These are phyloP conservation scores for Cyaniris semiargus DNA, from an alignment of 2,888 invertebrate species.

Conservation along the genomic window DNA sequence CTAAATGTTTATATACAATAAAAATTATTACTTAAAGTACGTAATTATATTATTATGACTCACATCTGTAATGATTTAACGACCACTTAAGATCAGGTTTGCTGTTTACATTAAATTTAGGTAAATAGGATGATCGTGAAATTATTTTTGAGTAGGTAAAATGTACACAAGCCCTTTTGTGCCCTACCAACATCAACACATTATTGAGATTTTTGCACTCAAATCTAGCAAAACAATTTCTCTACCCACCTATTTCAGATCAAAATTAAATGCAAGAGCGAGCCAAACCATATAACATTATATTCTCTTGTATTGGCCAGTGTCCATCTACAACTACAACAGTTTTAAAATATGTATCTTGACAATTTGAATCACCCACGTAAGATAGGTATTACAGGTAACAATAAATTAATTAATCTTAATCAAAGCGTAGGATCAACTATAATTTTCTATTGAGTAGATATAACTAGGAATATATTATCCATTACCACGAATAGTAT, in stretches of 20 bases:
- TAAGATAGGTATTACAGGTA: background rate
- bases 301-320: background rate
- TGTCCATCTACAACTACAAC: background rate
- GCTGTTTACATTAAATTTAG: background rate
- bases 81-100: background rate
- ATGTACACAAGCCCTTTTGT: background rate
- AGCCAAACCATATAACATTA: background rate
- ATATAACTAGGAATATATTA: background rate
- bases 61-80: constrained; percentile 5
- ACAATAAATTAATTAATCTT: constrained; percentile 1
- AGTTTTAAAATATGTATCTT: background rate
- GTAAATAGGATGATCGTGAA: background rate
- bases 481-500: background rate
- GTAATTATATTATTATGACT: background rate
- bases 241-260: background rate
- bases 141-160: background rate
- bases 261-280: background rate
- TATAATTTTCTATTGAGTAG: background rate
- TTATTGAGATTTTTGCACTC: background rate
- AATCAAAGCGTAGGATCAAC: background rate
- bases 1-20: background rate
- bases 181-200: background rate
- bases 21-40: background rate
- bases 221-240: background rate
- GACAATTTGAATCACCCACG: background rate